Conservation (phyloP, 2,888 invertebrate species). For the Bhutanitis thaidina region DNA sequence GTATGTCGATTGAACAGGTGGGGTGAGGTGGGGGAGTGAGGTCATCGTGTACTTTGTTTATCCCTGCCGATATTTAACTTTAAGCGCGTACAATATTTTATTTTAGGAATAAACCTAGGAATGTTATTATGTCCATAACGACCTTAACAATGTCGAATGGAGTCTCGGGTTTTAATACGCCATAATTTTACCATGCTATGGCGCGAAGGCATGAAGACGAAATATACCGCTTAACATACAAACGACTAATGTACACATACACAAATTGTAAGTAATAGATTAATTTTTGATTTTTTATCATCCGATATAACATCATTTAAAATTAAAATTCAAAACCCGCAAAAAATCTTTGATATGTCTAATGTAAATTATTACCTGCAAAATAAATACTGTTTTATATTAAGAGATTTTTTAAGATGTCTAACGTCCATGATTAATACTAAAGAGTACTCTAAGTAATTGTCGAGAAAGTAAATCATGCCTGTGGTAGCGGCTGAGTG, state of each 20-base stretch:
- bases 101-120: background rate
- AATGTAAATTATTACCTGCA: too few relatives aligned
- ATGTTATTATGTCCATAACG: background rate
- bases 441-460: too few relatives aligned
- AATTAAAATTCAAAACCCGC: too few relatives aligned
- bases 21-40: constrained; percentile 20
- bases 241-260: background rate
- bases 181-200: constrained; percentile 9
- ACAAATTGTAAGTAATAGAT: background rate
- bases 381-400: too few relatives aligned
- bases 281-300: too few relatives aligned
- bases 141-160: background rate
- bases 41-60: constrained; percentile 9
- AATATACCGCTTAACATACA: constrained; percentile 8
- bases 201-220: constrained; percentile 7
- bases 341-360: too few relatives aligned
- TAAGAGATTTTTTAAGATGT: too few relatives aligned
- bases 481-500: too few relatives aligned
- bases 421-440: too few relatives aligned
- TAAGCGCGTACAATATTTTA: constrained; percentile 3
- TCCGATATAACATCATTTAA: too few relatives aligned
- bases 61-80: constrained; percentile 11
- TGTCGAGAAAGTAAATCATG: too few relatives aligned
- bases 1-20: constrained; percentile 41
- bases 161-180: background rate